These are phyloP conservation scores for Steinernema carpocapsae DNA, from an alignment of 2,888 invertebrate species.

Conservation along the genomic window DNA sequence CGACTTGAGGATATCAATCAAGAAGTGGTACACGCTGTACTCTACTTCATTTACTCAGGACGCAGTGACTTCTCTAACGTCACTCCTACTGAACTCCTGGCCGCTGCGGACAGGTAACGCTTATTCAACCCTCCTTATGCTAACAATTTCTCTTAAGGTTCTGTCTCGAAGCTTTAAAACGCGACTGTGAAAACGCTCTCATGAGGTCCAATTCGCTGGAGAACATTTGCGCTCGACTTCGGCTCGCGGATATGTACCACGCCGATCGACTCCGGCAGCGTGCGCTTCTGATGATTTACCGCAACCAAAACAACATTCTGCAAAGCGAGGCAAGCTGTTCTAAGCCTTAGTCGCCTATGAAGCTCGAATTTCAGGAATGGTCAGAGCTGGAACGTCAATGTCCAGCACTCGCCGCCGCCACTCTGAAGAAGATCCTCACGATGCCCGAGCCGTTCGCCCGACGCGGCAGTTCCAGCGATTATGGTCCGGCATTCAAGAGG, in stretches of 20 bases:
- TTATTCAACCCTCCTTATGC: background rate
- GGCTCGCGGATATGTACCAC: constrained; percentile 10
- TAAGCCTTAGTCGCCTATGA: background rate
- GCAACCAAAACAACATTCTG: constrained; percentile 7
- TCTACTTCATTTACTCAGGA: constrained; percentile 15
- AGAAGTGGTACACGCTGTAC: background rate
- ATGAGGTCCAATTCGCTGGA: background rate
- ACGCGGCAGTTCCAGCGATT: background rate
- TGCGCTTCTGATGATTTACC: constrained; percentile 1
- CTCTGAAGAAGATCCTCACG: constrained; percentile 9
- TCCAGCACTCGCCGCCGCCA: background rate
- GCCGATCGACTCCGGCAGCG: background rate
- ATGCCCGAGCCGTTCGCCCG: constrained; percentile 9
- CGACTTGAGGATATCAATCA: background rate
- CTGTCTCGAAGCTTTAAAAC: constrained; percentile 11
- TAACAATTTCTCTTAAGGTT: background rate
- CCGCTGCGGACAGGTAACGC: constrained; percentile 2
- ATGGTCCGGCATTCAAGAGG: background rate
- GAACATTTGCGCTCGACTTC: background rate
- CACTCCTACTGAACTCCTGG: background rate
- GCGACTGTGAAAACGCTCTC: background rate
- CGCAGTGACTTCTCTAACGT: background rate
- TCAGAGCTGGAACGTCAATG: background rate
- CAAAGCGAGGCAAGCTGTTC: background rate
- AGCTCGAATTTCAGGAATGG: background rate